Base-by-base conservation (phyloP, 2,888 invertebrate species). In the Serrognathus titanus region DNA sequence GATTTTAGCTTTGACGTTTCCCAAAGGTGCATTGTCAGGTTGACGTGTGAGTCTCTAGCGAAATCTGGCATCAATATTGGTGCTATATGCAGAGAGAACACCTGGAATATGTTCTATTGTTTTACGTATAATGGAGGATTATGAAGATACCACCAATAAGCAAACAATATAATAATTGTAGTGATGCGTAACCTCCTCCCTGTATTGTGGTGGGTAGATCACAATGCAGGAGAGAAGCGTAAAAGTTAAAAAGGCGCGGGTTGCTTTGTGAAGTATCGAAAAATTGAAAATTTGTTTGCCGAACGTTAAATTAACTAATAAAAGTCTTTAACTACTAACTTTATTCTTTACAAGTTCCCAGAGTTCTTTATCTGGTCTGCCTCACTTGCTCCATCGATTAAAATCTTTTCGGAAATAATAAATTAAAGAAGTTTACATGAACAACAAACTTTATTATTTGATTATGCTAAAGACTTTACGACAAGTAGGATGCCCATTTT, bases 31-130 rank as follows among this genome's bases (percentile, higher is more conserved):
- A 43, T 43, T 43, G 43, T 43, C 43, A 43, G 20, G 13, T 43
- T 66, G 65, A 66, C 60, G 60, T 55, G 62, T 64, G 50, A 57
- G 58, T 64, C 64, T 64, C 65, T 58, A 48, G 64, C 59, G 65
- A 55, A 63, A 60, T 63, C 59, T 62, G 55, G 57, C 64, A 63
- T 66, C 64, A 63, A 64, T 64, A 63, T 62, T 59, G 56, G 55
- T 60, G 57, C 54, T 51, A 48, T 31, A 31, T 58, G 51, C 59
- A 61, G 60, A 63, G 48, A 53, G 54, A 61, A 62, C 62, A 63
- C 58, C 59, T 59, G 58, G 59, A 61, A 63, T 62, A 58, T 55
- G 51, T 47, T 55, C 63, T 55, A 65, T 65, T 65, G 65, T 65
- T 65, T 62, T 60, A 48, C 57, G 48, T 43, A 16, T 43, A 43